Evolutionary conservation across 2,888 invertebrate species (phyloP), one percentile per base, ranked within the genome.

Genomic region (Rotaria magnacalcarata): DNA sequence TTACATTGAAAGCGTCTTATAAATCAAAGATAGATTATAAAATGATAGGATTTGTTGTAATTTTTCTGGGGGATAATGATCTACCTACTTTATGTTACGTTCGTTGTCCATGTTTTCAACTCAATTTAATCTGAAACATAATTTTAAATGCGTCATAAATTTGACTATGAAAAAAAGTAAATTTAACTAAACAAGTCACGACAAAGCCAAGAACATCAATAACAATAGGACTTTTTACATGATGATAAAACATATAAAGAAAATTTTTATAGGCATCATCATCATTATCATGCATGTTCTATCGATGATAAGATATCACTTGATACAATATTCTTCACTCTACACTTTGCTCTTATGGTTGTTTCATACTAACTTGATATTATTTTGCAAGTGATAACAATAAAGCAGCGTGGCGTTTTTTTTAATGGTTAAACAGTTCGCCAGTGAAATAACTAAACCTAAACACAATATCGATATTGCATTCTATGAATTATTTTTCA

Each of bases 301-400:
- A 80, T 47, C 2, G 2, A 11, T 47, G 80, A 80, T 80, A 80
- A 80, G 80, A 80, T 80, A 80, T 80, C 75, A 24, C 24, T 75
- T 34, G 24, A 24, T 41, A 5, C 50, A 75, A 7, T n/a, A 80
- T n/a, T 80, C 7, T 6, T 24, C 24, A 5, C n/a, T 24, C 10
- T 80, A 24, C 6, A 47, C 80, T 80, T 47, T 80, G 80, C 67
- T 67, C 27, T 16, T 34, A 16, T 34, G 7, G 34, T 34, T 67
- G 0, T 67, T 24, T 2, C 4, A 80, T 47, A 80, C 47, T 10
- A 47, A n/a, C 47, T 80, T 80, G 43, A 80, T 3, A 54, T 19
- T 67, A 67, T 67, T 67, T 7, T 67, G 10, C 4, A 7, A 43
- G n/a, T 47, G 24, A 43, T n/a, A 80, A 24, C 34, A 10, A 14